A percentile compares a stretch with the other conserved stretches of the same genome.
phyloP scores from a whole-genome alignment of 1,140 invertebrate genomes.

The Sminthurinus signatus region DNA sequence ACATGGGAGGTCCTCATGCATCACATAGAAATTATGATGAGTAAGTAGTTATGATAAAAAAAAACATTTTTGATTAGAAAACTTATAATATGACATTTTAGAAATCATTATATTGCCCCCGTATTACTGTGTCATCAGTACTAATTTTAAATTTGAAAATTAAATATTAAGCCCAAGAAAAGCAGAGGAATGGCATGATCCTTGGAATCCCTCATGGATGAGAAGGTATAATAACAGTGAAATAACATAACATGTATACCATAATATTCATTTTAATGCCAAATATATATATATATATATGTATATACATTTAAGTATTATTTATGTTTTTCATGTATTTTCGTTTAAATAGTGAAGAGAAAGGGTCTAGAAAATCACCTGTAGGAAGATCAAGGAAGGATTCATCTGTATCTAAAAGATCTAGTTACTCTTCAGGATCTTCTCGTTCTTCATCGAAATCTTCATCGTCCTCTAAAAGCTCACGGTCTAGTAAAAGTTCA shows the following conservation, averaged over 20 bases:
- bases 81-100: constrained; percentile 4
- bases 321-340: no score
- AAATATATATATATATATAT: no score
- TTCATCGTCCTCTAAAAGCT: constrained; percentile 42
- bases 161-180: constrained; percentile 32
- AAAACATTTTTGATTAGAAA: neutral
- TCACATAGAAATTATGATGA: constrained; percentile 20
- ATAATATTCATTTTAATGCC: no score
- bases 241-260: no score
- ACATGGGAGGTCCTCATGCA: constrained; percentile 15
- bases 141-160: no score
- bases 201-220: no score
- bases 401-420: constrained; percentile 48
- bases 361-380: constrained; percentile 63
- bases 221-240: no score
- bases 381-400: constrained; percentile 46
- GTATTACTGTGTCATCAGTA: no score
- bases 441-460: constrained; percentile 40
- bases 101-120: no score
- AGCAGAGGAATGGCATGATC: constrained; percentile 82
- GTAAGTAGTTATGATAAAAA: neutral
- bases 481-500: constrained; percentile 25
- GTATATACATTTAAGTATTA: no score
- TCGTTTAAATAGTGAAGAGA: no score
- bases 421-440: constrained; percentile 54